Conservation (phyloP, 2,113 vertebrate genomes). For the Cacatua alba region DNA sequence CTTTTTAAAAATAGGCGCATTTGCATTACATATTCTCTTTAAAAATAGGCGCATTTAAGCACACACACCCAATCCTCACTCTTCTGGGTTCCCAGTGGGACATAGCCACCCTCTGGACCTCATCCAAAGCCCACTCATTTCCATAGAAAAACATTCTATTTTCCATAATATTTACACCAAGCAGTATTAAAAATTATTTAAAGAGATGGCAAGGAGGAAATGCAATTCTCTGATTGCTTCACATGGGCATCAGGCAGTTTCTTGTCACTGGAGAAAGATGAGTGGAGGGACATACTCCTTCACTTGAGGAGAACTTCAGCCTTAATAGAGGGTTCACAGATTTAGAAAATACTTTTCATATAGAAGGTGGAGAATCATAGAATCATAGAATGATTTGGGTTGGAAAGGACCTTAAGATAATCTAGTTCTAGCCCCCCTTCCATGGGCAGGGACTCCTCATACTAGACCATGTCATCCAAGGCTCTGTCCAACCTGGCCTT, state of each 20-base stretch:
- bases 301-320: neutral
- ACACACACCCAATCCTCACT: rapidly evolving
- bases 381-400: neutral
- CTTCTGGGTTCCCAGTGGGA: neutral
- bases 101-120: neutral
- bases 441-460: neutral
- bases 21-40: neutral
- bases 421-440: neutral
- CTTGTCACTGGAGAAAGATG: neutral
- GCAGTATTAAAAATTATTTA: neutral
- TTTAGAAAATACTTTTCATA: neutral
- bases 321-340: neutral
- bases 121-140: neutral
- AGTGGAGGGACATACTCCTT: neutral
- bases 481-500: neutral
- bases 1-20: neutral
- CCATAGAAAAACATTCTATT: neutral
- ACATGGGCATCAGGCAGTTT: rapidly evolving
- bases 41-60: neutral
- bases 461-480: neutral
- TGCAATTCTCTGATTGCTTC: neutral
- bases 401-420: neutral
- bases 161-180: neutral
- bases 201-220: neutral
- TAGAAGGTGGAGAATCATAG: neutral